Conservation (phyloP, 2,113 vertebrate species). For the Dasyornis broadbenti region DNA sequence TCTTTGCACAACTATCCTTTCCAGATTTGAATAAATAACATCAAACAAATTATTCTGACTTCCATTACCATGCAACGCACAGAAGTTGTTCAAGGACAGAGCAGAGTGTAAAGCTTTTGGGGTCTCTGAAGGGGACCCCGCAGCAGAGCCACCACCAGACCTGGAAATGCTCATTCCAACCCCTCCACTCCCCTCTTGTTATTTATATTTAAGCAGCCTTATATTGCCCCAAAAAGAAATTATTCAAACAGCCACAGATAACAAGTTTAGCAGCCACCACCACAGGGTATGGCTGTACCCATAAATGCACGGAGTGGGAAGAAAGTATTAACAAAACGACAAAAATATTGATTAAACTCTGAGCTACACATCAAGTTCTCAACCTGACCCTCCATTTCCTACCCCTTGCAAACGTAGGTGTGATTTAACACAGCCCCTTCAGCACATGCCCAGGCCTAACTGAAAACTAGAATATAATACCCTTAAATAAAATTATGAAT, state of each 20-base stretch:
- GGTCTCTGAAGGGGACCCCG: background rate
- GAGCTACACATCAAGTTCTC: background rate
- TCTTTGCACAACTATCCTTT: slow-evolving; percentile 33
- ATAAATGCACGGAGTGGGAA: background rate
- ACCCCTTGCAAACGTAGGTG: background rate
- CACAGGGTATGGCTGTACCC: background rate
- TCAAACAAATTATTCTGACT: slow-evolving; percentile 38
- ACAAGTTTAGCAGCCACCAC: background rate
- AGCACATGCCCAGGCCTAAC: background rate
- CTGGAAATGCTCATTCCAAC: background rate
- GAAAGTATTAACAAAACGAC: background rate
- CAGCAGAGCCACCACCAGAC: background rate
- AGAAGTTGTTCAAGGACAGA: background rate
- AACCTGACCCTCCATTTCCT: background rate
- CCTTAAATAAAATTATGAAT: background rate
- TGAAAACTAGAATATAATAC: accelerated
- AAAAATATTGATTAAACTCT: background rate
- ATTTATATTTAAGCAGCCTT: background rate
- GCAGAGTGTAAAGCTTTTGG: background rate
- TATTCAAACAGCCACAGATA: background rate
- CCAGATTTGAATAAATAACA: slow-evolving; percentile 51
- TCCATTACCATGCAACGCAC: background rate
- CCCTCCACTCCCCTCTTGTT: background rate
- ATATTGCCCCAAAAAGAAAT: background rate
- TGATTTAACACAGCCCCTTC: background rate